A percentile compares a stretch with the other conserved stretches of the same genome.
These are phyloP conservation scores for Ornithorhynchus anatinus DNA, from an alignment of 2,113 vertebrate species.

Conservation along the genomic window DNA sequence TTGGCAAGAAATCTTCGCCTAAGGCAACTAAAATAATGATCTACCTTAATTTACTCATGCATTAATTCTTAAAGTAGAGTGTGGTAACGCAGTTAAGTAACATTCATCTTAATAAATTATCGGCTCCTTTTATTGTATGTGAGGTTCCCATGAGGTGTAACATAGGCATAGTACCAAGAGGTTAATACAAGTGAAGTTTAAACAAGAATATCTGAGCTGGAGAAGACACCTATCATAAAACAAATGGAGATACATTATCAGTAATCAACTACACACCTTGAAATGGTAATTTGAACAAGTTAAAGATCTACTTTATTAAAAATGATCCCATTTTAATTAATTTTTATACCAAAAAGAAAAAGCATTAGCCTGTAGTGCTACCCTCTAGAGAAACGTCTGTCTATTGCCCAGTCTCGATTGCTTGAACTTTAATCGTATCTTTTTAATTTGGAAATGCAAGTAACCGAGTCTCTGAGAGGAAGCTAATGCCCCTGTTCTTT, in stretches of 20 bases:
- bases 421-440: too few species aligned
- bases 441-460: too few species aligned
- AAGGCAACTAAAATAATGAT: conserved; percentile 26
- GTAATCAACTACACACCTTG: not conserved
- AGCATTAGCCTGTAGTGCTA: too few species aligned
- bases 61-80: conserved; percentile 33
- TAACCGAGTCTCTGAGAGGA: too few species aligned
- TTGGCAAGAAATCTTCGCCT: conserved; percentile 32
- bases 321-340: too few species aligned
- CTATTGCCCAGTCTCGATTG: too few species aligned
- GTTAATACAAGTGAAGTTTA: not conserved
- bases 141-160: not conserved
- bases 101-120: not conserved
- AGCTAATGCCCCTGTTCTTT: too few species aligned
- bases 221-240: too few species aligned
- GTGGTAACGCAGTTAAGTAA: conserved; percentile 12
- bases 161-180: not conserved
- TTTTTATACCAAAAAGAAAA: too few species aligned
- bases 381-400: too few species aligned
- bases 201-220: not conserved
- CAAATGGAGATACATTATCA: not conserved
- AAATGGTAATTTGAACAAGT: too few species aligned
- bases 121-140: not conserved
- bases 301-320: too few species aligned
- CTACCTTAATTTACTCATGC: conserved; percentile 38